Conservation (phyloP, 2,113 vertebrate species). For the Willisornis vidua region DNA sequence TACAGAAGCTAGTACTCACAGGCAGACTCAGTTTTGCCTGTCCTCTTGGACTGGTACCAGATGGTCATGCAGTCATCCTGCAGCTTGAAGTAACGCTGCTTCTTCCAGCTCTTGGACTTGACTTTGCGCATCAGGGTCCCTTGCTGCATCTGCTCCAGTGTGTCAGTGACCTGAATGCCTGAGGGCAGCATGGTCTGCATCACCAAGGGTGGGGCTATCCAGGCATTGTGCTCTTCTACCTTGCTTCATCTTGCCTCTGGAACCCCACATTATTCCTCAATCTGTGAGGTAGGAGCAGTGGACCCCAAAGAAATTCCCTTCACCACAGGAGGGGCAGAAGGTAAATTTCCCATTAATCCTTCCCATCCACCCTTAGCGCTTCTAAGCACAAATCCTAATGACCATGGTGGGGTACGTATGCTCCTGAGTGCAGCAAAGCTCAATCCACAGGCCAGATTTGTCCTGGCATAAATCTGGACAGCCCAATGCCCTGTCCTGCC, state of each 20-base stretch:
- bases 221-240: rapidly evolving
- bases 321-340: background rate
- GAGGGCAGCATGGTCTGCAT: background rate
- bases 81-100: slow-evolving; percentile 88
- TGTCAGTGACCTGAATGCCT: slow-evolving; percentile 83
- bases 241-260: background rate
- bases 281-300: rapidly evolving
- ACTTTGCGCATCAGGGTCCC: slow-evolving; percentile 89
- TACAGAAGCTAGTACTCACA: slow-evolving; percentile 77
- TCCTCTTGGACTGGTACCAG: slow-evolving; percentile 90
- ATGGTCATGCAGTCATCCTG: slow-evolving; percentile 91
- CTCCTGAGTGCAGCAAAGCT: background rate
- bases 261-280: background rate
- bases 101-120: slow-evolving; percentile 91
- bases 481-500: background rate
- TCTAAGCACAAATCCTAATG: background rate
- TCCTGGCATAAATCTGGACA: rapidly evolving
- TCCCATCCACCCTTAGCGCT: rapidly evolving
- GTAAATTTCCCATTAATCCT: background rate
- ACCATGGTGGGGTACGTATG: rapidly evolving
- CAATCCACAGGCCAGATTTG: background rate
- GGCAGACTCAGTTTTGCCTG: slow-evolving; percentile 83
- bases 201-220: background rate
- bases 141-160: slow-evolving; percentile 84
- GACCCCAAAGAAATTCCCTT: background rate